Conservation (phyloP, 2,888 invertebrate species). For the Diachrysia chrysitis region DNA sequence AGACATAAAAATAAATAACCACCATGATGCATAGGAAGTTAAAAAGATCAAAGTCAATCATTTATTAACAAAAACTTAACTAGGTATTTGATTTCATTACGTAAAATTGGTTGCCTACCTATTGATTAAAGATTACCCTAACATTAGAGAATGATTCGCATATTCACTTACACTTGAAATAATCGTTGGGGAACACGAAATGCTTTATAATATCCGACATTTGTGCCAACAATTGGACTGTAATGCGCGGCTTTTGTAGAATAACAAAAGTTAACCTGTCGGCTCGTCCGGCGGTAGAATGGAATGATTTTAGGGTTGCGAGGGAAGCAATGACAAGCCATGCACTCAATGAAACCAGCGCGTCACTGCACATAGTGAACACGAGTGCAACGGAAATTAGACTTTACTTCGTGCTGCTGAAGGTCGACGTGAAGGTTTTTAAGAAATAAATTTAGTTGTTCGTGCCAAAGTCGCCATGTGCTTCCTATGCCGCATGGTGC, state of each 20-base stretch:
- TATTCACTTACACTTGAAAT: slow-evolving; percentile 66
- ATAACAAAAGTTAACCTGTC: slow-evolving; percentile 89
- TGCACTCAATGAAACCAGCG: slow-evolving; percentile 70
- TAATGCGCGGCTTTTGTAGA: slow-evolving; percentile 87
- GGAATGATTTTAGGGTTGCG: slow-evolving; percentile 87
- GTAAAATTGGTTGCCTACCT: slow-evolving; percentile 18
- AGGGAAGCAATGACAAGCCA: slow-evolving; percentile 88
- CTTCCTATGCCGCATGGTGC: slow-evolving; percentile 79
- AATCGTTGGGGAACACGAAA: slow-evolving; percentile 80
- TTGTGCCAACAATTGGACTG: slow-evolving; percentile 87
- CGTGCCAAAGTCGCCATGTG: slow-evolving; percentile 82
- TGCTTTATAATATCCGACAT: slow-evolving; percentile 86
- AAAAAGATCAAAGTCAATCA: not conserved
- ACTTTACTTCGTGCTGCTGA: slow-evolving; percentile 51
- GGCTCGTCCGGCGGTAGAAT: slow-evolving; percentile 83
- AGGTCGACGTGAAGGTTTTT: slow-evolving; percentile 22
- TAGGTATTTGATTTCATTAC: not conserved
- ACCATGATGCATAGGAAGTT: too few species aligned
- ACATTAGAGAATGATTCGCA: slow-evolving; percentile 36
- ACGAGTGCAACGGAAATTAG: slow-evolving; percentile 40
- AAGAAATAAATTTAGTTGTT: slow-evolving; percentile 57
- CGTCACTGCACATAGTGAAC: slow-evolving; percentile 43
- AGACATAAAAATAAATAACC: too few species aligned
- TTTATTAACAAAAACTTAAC: not conserved
- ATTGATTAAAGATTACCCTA: slow-evolving; percentile 34